A percentile compares a stretch with the other conserved stretches of the same genome.
Evolutionary conservation across 2,888 invertebrate species (phyloP).

Genomic region (Phasia obesa): DNA sequence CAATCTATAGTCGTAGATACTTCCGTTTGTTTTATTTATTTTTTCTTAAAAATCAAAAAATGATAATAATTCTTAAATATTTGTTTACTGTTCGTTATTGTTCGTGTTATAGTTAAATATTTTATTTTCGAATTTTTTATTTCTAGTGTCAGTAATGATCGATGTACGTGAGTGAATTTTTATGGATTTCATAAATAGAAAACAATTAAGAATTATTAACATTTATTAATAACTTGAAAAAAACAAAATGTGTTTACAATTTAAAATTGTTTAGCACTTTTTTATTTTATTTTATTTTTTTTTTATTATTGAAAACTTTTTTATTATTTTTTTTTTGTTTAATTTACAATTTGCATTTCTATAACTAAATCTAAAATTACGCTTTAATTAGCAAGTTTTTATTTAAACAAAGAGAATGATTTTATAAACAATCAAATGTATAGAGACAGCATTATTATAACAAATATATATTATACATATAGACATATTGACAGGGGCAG

Average conservation of each 20-base stretch:
- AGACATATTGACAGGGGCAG: constrained; percentile 5
- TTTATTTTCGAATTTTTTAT: no score
- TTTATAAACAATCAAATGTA: constrained; percentile 45
- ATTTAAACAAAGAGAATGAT: constrained; percentile 57
- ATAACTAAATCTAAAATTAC: constrained; percentile 53
- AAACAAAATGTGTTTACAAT: background rate
- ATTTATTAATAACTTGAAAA: background rate
- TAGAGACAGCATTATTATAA: constrained; percentile 27
- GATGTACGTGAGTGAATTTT: constrained; percentile 20
- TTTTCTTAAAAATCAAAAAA: constrained; percentile 2
- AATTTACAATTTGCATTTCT: constrained; percentile 47
- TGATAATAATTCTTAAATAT: background rate
- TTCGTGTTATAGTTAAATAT: no score
- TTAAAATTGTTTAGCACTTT: background rate
- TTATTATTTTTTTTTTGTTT: constrained; percentile 25
- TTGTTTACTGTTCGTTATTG: no score
- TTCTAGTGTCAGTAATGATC: no score
- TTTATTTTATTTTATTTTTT: background rate
- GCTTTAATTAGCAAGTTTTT: constrained; percentile 67
- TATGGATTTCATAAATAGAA: constrained; percentile 15
- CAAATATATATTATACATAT: constrained; percentile 9
- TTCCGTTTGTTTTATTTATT: constrained; percentile 33
- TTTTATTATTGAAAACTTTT: constrained; percentile 6
- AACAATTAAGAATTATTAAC: background rate
- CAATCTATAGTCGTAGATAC: constrained; percentile 26